These are phyloP conservation scores for Pseudotriccus pelzelni DNA, from an alignment of 2,797 vertebrate genomes.

Conservation along the genomic window DNA sequence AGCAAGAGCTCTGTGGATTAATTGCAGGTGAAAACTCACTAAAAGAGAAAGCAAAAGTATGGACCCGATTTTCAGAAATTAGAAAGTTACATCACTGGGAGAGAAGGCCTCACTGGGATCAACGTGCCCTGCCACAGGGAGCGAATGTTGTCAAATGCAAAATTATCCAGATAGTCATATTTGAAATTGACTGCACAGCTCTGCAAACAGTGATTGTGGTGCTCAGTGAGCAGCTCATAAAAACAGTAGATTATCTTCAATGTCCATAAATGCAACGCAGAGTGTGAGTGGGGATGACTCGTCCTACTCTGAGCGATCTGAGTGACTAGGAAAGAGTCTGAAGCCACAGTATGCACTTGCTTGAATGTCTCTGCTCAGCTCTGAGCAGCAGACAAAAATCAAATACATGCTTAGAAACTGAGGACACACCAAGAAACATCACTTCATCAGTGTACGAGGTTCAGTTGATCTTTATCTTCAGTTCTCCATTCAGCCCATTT, in stretches of 20 bases:
- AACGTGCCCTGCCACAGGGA: background rate
- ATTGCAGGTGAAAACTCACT: background rate
- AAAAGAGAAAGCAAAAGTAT: background rate
- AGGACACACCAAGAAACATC: background rate
- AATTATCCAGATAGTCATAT: background rate
- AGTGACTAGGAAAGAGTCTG: background rate
- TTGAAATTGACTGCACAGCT: background rate
- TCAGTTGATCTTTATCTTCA: background rate
- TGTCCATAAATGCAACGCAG: background rate
- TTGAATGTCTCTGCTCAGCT: background rate
- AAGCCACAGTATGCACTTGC: background rate
- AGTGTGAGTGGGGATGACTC: rapidly evolving
- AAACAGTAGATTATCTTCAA: background rate
- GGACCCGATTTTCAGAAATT: background rate
- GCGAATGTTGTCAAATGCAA: background rate
- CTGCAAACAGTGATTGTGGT: background rate
- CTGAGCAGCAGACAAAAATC: background rate
- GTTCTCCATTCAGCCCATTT: background rate
- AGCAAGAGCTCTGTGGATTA: background rate
- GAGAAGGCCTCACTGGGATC: background rate
- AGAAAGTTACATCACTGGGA: background rate
- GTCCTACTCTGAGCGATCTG: background rate
- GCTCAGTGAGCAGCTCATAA: background rate
- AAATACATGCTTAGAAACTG: background rate
- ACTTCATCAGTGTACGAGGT: background rate